phyloP scores from a whole-genome alignment of 2,888 invertebrate species.

The Leptinotarsa juncta region DNA sequence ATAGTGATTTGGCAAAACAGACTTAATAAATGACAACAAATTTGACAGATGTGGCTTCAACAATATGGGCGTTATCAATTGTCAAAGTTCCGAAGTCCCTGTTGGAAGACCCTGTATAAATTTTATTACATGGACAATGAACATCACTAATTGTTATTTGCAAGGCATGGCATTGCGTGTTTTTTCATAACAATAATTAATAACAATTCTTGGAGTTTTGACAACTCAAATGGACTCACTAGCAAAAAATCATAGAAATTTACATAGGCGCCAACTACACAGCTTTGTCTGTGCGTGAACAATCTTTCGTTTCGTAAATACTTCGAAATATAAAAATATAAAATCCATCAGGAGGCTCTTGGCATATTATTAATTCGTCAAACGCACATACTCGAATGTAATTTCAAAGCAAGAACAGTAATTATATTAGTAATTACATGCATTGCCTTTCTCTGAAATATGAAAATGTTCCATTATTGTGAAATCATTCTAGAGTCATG shows the following conservation, averaged over 20 bases:
- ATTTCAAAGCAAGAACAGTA: background rate
- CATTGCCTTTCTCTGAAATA: slow-evolving; percentile 1
- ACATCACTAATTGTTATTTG: too few relatives aligned
- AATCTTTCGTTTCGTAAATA: background rate
- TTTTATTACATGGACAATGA: too few relatives aligned
- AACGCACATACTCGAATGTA: background rate
- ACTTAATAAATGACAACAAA: too few relatives aligned
- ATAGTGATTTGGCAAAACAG: too few relatives aligned
- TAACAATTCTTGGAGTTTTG: background rate
- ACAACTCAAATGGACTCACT: background rate
- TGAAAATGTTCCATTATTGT: background rate
- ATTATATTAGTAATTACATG: background rate
- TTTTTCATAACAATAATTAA: too few relatives aligned
- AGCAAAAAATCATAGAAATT: background rate
- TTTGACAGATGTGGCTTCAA: too few relatives aligned
- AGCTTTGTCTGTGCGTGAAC: background rate
- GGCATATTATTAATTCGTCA: slow-evolving; percentile 2
- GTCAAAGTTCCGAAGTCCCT: too few relatives aligned
- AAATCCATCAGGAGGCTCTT: slow-evolving; percentile 5
- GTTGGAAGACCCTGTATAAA: too few relatives aligned
- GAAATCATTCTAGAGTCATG: too few relatives aligned
- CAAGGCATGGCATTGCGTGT: too few relatives aligned
- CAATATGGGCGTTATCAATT: too few relatives aligned
- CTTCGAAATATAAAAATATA: background rate
- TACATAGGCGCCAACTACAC: background rate